phyloP scores from a whole-genome alignment of 2,113 vertebrate genomes.

The Deroptyus accipitrinus region DNA sequence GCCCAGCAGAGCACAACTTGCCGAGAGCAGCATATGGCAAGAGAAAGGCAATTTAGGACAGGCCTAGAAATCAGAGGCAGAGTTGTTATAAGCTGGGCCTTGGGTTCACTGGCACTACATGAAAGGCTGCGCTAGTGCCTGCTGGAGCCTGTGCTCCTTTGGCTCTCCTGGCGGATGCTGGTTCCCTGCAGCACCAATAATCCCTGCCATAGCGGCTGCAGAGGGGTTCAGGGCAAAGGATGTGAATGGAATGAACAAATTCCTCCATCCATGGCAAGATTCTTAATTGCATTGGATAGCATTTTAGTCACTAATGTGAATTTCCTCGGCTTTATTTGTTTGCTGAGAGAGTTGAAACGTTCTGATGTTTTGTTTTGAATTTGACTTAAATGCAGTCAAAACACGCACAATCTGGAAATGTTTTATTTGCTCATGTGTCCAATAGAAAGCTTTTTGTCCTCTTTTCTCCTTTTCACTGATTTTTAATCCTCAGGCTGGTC shows the following conservation, averaged over 20 bases:
- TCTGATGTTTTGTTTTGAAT: background rate
- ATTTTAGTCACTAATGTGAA: background rate
- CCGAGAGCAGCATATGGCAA: conserved; percentile 13
- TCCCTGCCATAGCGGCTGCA: background rate
- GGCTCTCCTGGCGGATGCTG: background rate
- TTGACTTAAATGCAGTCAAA: background rate
- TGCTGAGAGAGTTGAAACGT: background rate
- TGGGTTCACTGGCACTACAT: background rate
- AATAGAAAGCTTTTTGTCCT: background rate
- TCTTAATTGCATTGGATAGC: accelerated
- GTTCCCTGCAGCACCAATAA: background rate
- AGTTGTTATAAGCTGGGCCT: background rate
- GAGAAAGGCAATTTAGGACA: background rate
- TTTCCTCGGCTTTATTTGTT: background rate
- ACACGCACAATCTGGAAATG: background rate
- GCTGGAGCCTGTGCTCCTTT: background rate
- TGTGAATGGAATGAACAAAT: conserved; percentile 5
- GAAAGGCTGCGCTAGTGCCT: background rate
- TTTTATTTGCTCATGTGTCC: background rate
- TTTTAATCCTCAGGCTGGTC: background rate
- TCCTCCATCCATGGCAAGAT: background rate
- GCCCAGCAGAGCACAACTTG: background rate
- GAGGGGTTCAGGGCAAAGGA: background rate
- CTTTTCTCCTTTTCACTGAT: background rate
- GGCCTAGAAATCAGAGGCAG: conserved; percentile 2